Conservation (phyloP, 2,797 vertebrate species). For the Spheniscus humboldti region DNA sequence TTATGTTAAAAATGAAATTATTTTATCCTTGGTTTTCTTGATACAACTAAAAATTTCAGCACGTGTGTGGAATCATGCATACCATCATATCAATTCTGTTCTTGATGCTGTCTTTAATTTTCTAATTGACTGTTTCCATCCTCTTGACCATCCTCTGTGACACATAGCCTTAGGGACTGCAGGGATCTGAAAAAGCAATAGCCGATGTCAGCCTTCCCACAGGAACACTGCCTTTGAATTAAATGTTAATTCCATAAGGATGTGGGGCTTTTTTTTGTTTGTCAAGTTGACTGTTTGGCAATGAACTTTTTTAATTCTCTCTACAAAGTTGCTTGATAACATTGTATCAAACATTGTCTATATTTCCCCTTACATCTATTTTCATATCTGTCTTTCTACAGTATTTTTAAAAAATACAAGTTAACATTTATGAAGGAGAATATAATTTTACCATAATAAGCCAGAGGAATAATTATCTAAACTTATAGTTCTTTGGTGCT, state of each 20-base stretch:
- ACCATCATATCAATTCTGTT: fast-evolving
- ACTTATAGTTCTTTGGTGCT: neutral
- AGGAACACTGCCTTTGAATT: neutral
- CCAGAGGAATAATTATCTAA: neutral
- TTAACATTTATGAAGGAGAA: neutral
- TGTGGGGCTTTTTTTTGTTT: neutral
- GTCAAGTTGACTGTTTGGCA: neutral
- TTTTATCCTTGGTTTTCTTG: neutral
- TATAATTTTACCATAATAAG: neutral
- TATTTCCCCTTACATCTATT: neutral
- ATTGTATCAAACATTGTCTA: neutral
- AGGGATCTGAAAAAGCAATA: neutral
- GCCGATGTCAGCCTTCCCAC: neutral
- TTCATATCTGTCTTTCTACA: neutral
- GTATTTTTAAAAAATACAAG: neutral
- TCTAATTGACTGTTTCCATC: neutral
- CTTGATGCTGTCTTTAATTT: neutral
- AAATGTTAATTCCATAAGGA: neutral
- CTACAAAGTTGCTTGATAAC: neutral
- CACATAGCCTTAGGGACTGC: neutral
- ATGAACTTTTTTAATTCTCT: neutral
- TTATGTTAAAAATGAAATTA: neutral
- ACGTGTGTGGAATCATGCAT: fast-evolving
- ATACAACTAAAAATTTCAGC: neutral
- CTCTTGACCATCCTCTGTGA: neutral